A percentile compares a stretch with the other conserved stretches of the same genome.
Evolutionary conservation across 2,888 invertebrate genomes (phyloP).

Genomic region (Esperia sulphurella): DNA sequence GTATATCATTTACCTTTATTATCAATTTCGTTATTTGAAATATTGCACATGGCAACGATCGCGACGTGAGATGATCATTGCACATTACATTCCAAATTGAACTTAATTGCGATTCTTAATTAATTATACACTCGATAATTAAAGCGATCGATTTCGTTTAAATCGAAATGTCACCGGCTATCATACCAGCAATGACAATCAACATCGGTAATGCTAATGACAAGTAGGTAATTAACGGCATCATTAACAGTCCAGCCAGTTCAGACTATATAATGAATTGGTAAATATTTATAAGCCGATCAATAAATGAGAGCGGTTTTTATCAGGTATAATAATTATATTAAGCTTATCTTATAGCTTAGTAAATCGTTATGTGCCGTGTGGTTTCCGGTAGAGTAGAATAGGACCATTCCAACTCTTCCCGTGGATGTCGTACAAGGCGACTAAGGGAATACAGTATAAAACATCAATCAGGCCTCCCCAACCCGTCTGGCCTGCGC

Average conservation of each 20-base stretch:
- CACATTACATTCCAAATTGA: constrained; percentile 11
- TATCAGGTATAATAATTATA: too few relatives aligned
- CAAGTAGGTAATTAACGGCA: constrained; percentile 17
- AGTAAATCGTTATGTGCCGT: too few relatives aligned
- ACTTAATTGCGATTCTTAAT: constrained; percentile 16
- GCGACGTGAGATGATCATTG: neutral
- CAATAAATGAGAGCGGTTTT: neutral
- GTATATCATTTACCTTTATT: too few relatives aligned
- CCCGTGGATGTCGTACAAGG: too few relatives aligned
- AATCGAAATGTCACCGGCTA: constrained; percentile 43
- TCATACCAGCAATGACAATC: constrained; percentile 20
- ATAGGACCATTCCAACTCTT: too few relatives aligned
- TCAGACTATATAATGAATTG: neutral
- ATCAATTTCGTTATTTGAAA: too few relatives aligned
- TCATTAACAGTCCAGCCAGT: constrained; percentile 16
- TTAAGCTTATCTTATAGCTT: too few relatives aligned
- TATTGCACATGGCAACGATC: too few relatives aligned
- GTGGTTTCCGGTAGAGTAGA: too few relatives aligned
- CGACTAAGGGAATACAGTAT: too few relatives aligned
- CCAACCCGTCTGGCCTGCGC: too few relatives aligned
- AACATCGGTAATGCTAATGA: neutral
- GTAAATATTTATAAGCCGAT: neutral
- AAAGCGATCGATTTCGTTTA: constrained; percentile 42
- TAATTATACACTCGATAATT: constrained; percentile 37
- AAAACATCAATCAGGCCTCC: too few relatives aligned